These are phyloP conservation scores for Linurgus olivaceus DNA, from an alignment of 2,797 vertebrate species.

Conservation along the genomic window DNA sequence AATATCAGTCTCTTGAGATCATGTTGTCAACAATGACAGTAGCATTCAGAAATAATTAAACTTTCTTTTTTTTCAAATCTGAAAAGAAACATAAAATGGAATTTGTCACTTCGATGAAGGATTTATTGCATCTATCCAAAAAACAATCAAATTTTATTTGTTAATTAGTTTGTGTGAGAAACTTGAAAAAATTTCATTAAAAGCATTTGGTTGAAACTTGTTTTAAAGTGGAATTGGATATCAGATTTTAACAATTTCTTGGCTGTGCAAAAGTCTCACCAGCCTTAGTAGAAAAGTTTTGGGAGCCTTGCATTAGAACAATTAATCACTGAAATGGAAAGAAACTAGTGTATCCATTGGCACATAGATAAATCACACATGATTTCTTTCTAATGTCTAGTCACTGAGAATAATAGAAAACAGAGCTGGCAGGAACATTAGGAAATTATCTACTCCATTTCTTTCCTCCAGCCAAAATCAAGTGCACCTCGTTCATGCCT, in stretches of 20 bases:
- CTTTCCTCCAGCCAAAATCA: slow-evolving; percentile 21
- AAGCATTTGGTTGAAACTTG: background rate
- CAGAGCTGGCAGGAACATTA: background rate
- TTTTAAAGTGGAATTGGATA: background rate
- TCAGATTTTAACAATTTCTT: background rate
- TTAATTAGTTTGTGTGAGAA: background rate
- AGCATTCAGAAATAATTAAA: background rate
- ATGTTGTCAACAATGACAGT: background rate
- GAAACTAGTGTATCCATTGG: background rate
- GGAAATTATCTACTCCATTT: slow-evolving; percentile 32
- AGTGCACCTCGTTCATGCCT: background rate
- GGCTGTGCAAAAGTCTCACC: background rate
- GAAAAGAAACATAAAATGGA: background rate
- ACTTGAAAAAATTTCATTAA: background rate
- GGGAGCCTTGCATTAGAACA: background rate
- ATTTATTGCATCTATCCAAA: background rate
- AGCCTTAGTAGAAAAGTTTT: background rate
- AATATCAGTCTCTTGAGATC: background rate
- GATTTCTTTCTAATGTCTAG: slow-evolving; percentile 13
- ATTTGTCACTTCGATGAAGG: background rate
- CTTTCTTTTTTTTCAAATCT: background rate
- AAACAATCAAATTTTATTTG: background rate
- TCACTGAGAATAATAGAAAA: slow-evolving; percentile 31
- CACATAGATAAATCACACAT: slow-evolving; percentile 50
- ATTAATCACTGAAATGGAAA: slow-evolving; percentile 46